Percentiles rank a stretch among this genome's conserved stretches.
Evolutionary conservation across 2,888 invertebrate genomes (phyloP).

Genomic region (Chymomyza procnemis): DNA sequence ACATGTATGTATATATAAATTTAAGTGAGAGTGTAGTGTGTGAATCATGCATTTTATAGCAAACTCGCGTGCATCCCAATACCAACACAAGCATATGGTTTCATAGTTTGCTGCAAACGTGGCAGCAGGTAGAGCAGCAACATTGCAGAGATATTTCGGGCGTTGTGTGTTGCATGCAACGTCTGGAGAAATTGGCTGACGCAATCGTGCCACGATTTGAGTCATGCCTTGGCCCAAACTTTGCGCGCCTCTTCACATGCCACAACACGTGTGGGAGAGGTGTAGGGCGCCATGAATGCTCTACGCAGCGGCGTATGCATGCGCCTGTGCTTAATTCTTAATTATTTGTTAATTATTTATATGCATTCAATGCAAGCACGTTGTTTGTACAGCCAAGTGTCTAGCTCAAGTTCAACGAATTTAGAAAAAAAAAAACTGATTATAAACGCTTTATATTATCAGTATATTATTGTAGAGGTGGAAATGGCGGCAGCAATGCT

Average conservation of each 20-base stretch:
- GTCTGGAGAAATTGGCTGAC: constrained; percentile 58
- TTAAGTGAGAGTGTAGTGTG: constrained; percentile 9
- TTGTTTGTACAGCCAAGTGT: background rate
- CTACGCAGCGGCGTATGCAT: background rate
- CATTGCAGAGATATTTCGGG: constrained; percentile 16
- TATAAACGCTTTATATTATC: background rate
- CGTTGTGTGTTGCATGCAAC: no score
- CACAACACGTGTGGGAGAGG: constrained; percentile 33
- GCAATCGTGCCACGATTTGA: constrained; percentile 45
- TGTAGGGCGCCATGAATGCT: background rate
- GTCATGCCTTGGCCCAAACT: background rate
- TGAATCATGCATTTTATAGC: constrained; percentile 3
- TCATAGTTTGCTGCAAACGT: constrained; percentile 39
- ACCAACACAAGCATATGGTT: background rate
- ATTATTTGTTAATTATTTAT: background rate
- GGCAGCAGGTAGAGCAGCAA: constrained; percentile 33
- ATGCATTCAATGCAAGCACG: background rate
- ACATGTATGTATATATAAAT: constrained; percentile 9
- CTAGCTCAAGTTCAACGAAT: background rate
- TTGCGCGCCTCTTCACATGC: constrained; percentile 9
- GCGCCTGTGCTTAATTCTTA: background rate
- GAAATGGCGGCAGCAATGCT: background rate
- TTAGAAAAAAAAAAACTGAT: background rate
- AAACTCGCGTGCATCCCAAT: background rate
- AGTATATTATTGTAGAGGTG: background rate